Evolutionary conservation across 2,113 vertebrate genomes (phyloP).

Genomic region (Desmodus rotundus): DNA sequence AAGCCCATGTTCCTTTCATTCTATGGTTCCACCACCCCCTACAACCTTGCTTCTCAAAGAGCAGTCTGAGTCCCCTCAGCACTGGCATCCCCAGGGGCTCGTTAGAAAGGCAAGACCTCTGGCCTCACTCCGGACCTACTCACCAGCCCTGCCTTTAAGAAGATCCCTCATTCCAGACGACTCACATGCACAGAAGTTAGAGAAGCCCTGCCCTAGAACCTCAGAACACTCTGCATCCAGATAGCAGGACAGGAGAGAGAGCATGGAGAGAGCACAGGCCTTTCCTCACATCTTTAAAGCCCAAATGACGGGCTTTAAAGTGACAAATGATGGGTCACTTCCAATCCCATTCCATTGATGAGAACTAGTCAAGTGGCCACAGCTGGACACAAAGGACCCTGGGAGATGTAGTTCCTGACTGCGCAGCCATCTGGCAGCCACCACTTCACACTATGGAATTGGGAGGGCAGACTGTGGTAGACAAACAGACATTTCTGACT

Average conservation of each 20-base stretch:
- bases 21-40: not conserved
- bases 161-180: not conserved
- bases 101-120: not conserved
- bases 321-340: not conserved
- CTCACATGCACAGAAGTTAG: not conserved
- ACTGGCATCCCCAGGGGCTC: not conserved
- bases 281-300: not conserved
- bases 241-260: not conserved
- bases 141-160: not conserved
- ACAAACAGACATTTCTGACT: not conserved
- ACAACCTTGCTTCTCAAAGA: not conserved
- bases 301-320: no score
- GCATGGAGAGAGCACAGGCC: no score
- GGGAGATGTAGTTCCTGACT: not conserved
- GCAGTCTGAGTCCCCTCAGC: not conserved
- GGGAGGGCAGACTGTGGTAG: not conserved
- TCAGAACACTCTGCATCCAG: not conserved
- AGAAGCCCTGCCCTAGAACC: not conserved
- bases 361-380: not conserved
- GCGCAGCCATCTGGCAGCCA: not conserved
- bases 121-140: not conserved
- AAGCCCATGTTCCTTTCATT: not conserved
- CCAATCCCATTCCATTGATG: no score
- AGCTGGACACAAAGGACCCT: not conserved
- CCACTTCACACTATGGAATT: not conserved